These are phyloP conservation scores for crab-eating macaque (Macaca fascicularis) DNA, from an alignment of 2,113 vertebrate species.

Conservation along the genomic window T2T-MFA8v1.1 NC_088377.1:5147001-5147500, in stretches of 20 bases:
- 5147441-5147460: not conserved
- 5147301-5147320: conserved; percentile 88
- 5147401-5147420: not conserved
- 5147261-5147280: conserved; percentile 97
- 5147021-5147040: not conserved
- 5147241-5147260: conserved; percentile 97
- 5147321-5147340: conserved; percentile 90
- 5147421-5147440: not conserved
- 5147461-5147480: not conserved
- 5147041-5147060: fast-evolving
- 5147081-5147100: fast-evolving
- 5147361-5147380: conserved; percentile 88
- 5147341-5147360: conserved; percentile 88
- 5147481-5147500: not conserved
- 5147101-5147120: not conserved
- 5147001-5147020: fast-evolving
- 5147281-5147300: conserved; percentile 90
- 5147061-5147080: fast-evolving
- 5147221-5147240: conserved; percentile 93
- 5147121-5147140: fast-evolving
- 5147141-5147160: not conserved
- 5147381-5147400: conserved; percentile 76
- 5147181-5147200: conserved; percentile 91
- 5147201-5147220: conserved; percentile 96
- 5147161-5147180: not conserved